These are phyloP conservation scores for Trypoxylon attenuatum DNA, from an alignment of 2,888 invertebrate species.

Conservation along the genomic window DNA sequence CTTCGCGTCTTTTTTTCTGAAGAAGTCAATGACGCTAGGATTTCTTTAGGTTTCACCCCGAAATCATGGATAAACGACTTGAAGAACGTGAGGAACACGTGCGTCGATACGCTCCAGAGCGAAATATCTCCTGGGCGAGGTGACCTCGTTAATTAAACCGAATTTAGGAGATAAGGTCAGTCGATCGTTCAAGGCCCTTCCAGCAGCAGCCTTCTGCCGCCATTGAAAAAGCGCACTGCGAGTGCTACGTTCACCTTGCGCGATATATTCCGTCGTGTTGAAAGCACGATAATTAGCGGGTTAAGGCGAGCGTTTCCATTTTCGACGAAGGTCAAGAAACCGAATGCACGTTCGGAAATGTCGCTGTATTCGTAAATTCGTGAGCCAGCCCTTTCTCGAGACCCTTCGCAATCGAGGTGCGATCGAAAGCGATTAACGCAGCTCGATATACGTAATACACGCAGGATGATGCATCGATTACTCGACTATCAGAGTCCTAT, in stretches of 20 bases:
- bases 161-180: conserved; percentile 43
- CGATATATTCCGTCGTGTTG: conserved; percentile 39
- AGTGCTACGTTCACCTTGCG: conserved; percentile 40
- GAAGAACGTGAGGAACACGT: neutral
- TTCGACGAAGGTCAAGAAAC: conserved; percentile 48
- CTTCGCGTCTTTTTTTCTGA: too few species aligned
- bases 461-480: neutral
- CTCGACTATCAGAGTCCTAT: neutral
- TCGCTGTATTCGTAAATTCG: too few species aligned
- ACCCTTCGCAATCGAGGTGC: neutral
- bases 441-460: neutral
- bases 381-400: neutral
- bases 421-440: neutral
- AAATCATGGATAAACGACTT: neutral
- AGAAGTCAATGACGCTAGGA: too few species aligned
- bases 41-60: too few species aligned
- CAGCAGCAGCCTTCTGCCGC: neutral
- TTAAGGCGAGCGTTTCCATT: conserved; percentile 51
- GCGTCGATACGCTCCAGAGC: conserved; percentile 15
- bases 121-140: conserved; percentile 13
- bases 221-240: conserved; percentile 55
- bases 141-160: conserved; percentile 27
- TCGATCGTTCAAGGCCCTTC: conserved; percentile 45
- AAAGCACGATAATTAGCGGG: conserved; percentile 53
- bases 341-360: neutral